Evolutionary conservation across 2,888 invertebrate species (phyloP).

Genomic region (Nomada ruficornis): DNA sequence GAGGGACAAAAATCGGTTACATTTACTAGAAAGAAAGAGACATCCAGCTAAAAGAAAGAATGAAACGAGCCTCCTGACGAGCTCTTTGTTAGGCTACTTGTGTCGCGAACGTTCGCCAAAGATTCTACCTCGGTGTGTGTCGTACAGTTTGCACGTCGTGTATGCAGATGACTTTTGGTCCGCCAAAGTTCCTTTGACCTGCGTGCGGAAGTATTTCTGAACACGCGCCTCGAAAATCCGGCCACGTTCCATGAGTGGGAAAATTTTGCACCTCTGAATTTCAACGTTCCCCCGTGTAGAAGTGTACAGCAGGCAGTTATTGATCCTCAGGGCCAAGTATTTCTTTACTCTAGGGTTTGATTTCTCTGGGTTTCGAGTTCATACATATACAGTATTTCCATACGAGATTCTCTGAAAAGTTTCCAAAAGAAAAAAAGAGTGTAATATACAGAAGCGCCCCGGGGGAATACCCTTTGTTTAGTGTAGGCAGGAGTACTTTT

Average conservation of each 20-base stretch:
- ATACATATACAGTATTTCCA: background rate
- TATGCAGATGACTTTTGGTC: constrained; percentile 39
- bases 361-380: background rate
- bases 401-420: background rate
- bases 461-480: background rate
- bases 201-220: background rate
- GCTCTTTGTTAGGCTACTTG: constrained; percentile 14
- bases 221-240: constrained; percentile 12
- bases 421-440: background rate
- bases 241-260: constrained; percentile 1
- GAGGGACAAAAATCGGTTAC: too few relatives aligned
- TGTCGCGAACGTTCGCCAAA: background rate
- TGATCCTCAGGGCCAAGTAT: background rate
- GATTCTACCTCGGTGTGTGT: background rate
- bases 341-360: background rate
- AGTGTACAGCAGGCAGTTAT: background rate
- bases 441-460: background rate
- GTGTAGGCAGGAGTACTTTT: background rate
- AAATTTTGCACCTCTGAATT: constrained; percentile 11
- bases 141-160: background rate
- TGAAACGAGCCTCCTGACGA: background rate
- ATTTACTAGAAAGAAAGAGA: background rate
- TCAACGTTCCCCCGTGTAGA: background rate
- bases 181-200: constrained; percentile 4
- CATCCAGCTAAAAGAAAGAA: background rate